Conservation (phyloP, 2,797 vertebrate species). For the Smutsia gigantea region DNA sequence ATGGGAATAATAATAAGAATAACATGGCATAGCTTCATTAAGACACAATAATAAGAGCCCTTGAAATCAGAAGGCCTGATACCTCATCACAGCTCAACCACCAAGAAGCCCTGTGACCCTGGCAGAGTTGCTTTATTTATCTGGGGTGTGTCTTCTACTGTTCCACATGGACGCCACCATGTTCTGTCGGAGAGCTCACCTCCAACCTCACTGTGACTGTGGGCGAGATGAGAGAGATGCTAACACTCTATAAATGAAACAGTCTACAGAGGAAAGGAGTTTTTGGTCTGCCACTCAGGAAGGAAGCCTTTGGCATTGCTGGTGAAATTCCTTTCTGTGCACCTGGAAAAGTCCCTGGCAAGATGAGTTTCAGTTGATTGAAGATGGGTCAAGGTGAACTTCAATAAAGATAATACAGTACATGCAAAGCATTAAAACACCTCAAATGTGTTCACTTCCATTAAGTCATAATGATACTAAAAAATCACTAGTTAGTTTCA, state of each 20-base stretch:
- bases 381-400: neutral
- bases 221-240: neutral
- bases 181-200: neutral
- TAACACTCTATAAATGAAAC: neutral
- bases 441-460: neutral
- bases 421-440: neutral
- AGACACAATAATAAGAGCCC: neutral
- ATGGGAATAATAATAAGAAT: neutral
- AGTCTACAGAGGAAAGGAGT: neutral
- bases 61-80: neutral
- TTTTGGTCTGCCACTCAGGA: neutral
- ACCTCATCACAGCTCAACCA: neutral
- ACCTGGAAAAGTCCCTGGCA: neutral
- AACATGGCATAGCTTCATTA: neutral
- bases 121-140: neutral
- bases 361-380: neutral
- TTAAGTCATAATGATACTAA: neutral
- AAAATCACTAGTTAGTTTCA: neutral
- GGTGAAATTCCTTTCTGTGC: neutral
- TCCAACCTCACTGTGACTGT: neutral
- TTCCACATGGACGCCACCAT: neutral
- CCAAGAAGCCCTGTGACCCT: neutral
- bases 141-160: neutral
- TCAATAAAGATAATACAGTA: neutral
- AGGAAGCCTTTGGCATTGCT: neutral